These are phyloP conservation scores for Capitulum mitella DNA, from an alignment of 2,888 invertebrate genomes.

Conservation along the genomic window DNA sequence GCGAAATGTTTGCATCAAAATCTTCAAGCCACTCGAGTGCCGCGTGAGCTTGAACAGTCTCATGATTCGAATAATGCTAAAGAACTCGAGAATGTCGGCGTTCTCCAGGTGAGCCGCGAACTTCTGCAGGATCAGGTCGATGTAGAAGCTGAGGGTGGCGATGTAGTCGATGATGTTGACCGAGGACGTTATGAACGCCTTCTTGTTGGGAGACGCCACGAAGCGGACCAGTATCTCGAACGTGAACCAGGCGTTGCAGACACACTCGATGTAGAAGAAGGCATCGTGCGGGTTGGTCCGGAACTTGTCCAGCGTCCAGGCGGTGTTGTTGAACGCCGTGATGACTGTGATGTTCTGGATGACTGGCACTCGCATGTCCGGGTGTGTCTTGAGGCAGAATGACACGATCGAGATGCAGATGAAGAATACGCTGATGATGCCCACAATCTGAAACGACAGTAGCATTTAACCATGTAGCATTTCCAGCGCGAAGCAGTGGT, in stretches of 20 bases:
- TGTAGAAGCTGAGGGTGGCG: constrained; percentile 96
- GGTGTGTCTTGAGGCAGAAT: constrained; percentile 99
- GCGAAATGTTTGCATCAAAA: constrained; percentile 82
- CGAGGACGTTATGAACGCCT: constrained; percentile 88
- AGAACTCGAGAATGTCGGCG: constrained; percentile 93
- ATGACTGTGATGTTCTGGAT: constrained; percentile 71
- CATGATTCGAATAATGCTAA: constrained; percentile 96
- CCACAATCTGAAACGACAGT: constrained; percentile 68
- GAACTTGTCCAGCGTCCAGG: constrained; percentile 73
- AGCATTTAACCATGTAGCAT: no score
- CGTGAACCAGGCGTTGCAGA: constrained; percentile 99
- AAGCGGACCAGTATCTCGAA: constrained; percentile 89
- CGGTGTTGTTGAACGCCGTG: constrained; percentile 63
- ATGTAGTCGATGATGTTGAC: constrained; percentile 99
- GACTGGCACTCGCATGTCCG: constrained; percentile 84
- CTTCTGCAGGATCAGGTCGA: constrained; percentile 80
- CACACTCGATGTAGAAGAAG: constrained; percentile 97
- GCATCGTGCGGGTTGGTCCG: constrained; percentile 94
- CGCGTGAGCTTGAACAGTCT: constrained; percentile 92
- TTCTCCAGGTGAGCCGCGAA: constrained; percentile 87
- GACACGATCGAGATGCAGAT: constrained; percentile 98
- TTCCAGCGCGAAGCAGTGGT: no score
- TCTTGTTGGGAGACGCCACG: constrained; percentile 87
- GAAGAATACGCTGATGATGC: constrained; percentile 97
- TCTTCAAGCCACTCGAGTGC: constrained; percentile 95